Evolutionary conservation across 2,888 invertebrate genomes (phyloP), one percentile per base, ranked within the genome.

Genomic region (Epinotia ramella): DNA sequence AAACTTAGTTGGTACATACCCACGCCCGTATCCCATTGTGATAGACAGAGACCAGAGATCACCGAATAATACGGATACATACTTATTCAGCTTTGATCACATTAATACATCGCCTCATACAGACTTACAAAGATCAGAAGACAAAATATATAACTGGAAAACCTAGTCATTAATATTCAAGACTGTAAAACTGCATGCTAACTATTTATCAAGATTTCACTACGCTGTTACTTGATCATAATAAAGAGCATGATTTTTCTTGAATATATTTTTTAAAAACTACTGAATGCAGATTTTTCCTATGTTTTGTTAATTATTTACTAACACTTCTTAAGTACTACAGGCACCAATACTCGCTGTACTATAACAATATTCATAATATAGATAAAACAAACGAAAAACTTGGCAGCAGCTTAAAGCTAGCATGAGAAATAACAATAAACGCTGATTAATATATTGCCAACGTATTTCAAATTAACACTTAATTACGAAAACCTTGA

Each of bases 401-500:
- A 49, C 16, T 16, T 7, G 4, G 1, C 12, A 44, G 1, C 11
- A 0, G 3, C 12, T 40, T 18, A 44, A 46, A 46, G 1, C 20
- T 13, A 3, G 73, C 73, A 33, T 67, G 66, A 20, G 9, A 53
- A 66, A 40, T 5, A 60, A 66, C 49, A 53, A 60, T 73, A 40
- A 73, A 40, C 6, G 44, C 12, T 33, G 12, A 7, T 59, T 1
- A 71, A 63, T 53, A n/a, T 56, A 44, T 24, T 64, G 33, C 40
- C 20, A 63, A 63, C 16, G 9, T 33, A 20, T 60, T 28, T 28
- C 11, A 53, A 57, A 57, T 46, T 4, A 28, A 65, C 46, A 18
- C 20, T 13, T 33, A 73, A 66, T 59, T 62, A 67, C 24, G 40
- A 33, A 11, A 24, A 40, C 73, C 73, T 67, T 73, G 73, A 62